Conservation (phyloP, 2,797 vertebrate genomes). For the Artibeus jamaicensis region DNA sequence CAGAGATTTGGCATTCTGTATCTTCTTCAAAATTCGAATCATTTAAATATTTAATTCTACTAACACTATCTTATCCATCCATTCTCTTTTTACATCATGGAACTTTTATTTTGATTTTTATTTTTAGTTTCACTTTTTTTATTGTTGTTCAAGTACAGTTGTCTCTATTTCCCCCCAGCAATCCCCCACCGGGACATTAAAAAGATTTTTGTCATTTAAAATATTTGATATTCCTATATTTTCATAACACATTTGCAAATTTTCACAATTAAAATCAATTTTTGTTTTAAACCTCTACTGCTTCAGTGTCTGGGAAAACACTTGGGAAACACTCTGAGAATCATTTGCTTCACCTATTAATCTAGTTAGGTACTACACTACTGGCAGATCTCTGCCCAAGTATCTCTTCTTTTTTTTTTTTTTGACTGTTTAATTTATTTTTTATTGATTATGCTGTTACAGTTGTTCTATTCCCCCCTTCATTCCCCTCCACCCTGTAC, state of each 20-base stretch:
- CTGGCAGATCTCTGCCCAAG: not conserved
- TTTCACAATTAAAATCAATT: not conserved
- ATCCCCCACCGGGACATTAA: not conserved
- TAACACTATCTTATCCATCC: not conserved
- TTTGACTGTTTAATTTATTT: too few relatives aligned
- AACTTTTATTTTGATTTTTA: not conserved
- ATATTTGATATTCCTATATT: not conserved
- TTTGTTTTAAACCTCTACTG: not conserved
- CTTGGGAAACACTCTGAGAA: not conserved
- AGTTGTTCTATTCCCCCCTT: too few relatives aligned
- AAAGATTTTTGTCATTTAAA: not conserved
- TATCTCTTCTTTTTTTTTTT: too few relatives aligned
- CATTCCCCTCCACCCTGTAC: too few relatives aligned
- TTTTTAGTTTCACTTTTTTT: not conserved
- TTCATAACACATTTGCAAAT: not conserved
- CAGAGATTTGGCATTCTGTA: not conserved
- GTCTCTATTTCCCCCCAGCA: too few relatives aligned
- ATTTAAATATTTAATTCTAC: not conserved
- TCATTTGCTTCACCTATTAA: not conserved
- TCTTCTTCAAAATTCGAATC: not conserved
- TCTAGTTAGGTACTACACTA: not conserved
- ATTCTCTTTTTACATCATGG: not conserved
- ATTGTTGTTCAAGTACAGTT: too few relatives aligned
- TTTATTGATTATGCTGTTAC: too few relatives aligned
- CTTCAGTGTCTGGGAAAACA: not conserved